phyloP scores from a whole-genome alignment of 2,113 vertebrate species.

The Pao palembangensis region DNA sequence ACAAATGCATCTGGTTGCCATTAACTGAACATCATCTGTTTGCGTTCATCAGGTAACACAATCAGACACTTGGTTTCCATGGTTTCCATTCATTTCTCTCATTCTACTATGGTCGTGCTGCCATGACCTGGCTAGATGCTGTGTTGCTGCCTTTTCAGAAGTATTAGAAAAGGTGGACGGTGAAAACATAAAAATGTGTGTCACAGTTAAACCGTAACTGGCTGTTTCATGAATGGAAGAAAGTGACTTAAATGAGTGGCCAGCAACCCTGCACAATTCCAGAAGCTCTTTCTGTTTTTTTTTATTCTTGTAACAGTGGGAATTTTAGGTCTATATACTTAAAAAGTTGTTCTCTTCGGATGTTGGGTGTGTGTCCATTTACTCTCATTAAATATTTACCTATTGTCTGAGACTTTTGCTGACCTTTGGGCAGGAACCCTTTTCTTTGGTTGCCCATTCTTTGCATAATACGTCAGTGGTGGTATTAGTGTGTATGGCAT shows the following conservation, averaged over 20 bases:
- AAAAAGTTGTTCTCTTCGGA: constrained; percentile 15
- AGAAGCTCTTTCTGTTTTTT: neutral
- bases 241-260: too few species aligned
- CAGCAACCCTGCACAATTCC: too few species aligned
- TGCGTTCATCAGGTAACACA: constrained; percentile 7
- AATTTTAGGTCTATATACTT: too few species aligned
- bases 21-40: neutral
- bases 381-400: too few species aligned
- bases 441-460: too few species aligned
- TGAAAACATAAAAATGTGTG: too few species aligned
- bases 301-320: neutral
- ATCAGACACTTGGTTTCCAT: constrained; percentile 26
- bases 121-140: neutral
- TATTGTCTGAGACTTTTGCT: constrained; percentile 5
- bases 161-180: neutral
- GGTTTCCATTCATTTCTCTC: constrained; percentile 23
- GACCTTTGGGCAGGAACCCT: constrained; percentile 3
- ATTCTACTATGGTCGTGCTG: too few species aligned
- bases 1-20: constrained; percentile 19
- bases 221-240: too few species aligned
- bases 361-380: constrained; percentile 27
- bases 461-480: too few species aligned
- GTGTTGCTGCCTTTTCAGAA: neutral
- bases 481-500: constrained; percentile 2
- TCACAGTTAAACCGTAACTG: too few species aligned